Evolutionary conservation across 2,113 vertebrate genomes (phyloP).

Genomic region (Perca flavescens): DNA sequence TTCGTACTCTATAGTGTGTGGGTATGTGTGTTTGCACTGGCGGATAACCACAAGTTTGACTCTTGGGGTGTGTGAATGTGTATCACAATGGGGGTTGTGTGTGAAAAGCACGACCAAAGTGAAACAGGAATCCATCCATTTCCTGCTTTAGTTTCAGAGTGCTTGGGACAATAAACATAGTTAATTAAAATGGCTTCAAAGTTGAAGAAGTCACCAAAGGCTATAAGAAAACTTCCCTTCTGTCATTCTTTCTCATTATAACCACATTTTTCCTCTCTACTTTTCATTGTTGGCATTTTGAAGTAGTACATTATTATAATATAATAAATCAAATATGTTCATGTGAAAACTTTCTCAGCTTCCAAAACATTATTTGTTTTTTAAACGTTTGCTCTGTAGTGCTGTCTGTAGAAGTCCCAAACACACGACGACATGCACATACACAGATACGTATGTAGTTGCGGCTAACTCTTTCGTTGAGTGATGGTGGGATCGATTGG

Average conservation of each 20-base stretch:
- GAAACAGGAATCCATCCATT: conserved; percentile 77
- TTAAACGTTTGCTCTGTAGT: background rate
- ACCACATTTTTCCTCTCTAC: background rate
- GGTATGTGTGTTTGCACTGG: conserved; percentile 33
- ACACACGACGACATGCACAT: conserved; percentile 13
- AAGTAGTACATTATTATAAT: background rate
- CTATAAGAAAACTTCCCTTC: conserved; percentile 46
- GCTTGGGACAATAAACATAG: conserved; percentile 77
- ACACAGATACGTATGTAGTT: conserved; percentile 16
- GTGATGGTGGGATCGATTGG: conserved; percentile 76
- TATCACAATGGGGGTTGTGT: conserved; percentile 51
- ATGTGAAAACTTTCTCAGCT: background rate
- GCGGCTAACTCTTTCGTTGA: conserved; percentile 49
- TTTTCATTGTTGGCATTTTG: background rate
- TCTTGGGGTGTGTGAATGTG: conserved; percentile 15
- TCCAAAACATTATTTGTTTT: background rate
- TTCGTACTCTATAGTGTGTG: conserved; percentile 33
- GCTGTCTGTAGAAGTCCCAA: background rate
- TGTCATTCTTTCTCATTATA: conserved; percentile 25
- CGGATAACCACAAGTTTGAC: conserved; percentile 19
- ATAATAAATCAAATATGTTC: background rate
- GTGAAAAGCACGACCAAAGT: conserved; percentile 60
- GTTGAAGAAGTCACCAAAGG: conserved; percentile 71
- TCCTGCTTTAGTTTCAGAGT: conserved; percentile 76
- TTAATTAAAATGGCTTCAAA: conserved; percentile 79